A percentile compares a stretch with the other conserved stretches of the same genome.
Evolutionary conservation across 1,140 invertebrate genomes (phyloP).

Genomic region (Drosophila micromelanica): DNA sequence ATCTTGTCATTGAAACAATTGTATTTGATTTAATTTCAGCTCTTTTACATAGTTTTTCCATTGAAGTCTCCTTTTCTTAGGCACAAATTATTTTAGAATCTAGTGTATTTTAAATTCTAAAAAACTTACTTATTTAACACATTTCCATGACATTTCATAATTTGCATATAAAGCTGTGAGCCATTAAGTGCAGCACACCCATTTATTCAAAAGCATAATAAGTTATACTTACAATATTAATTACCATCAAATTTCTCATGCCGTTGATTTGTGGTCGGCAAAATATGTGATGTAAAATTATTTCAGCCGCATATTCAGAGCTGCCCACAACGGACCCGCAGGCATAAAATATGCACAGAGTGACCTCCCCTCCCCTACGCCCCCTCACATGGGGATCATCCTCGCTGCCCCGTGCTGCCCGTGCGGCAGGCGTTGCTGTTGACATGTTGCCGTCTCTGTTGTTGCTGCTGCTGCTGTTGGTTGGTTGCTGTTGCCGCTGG

Average conservation of each 20-base stretch:
- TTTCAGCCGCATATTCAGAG: conserved; percentile 66
- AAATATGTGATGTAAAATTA: conserved; percentile 75
- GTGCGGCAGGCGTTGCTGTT: conserved; percentile 75
- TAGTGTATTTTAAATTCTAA: background rate
- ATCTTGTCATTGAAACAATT: no score
- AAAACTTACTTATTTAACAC: conserved; percentile 17
- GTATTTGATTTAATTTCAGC: no score
- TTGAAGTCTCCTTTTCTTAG: no score
- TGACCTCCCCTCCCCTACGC: conserved; percentile 7
- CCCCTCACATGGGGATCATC: conserved; percentile 23
- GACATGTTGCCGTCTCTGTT: conserved; percentile 71
- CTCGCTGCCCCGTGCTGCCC: conserved; percentile 38
- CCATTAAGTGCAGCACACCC: conserved; percentile 45
- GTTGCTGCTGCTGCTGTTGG: conserved; percentile 30
- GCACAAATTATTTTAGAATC: no score
- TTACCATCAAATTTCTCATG: conserved; percentile 80
- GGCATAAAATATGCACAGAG: conserved; percentile 71
- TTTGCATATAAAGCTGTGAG: conserved; percentile 40
- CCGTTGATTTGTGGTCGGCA: conserved; percentile 74
- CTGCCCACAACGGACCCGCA: conserved; percentile 67
- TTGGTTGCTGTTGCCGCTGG: conserved; percentile 53
- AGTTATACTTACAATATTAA: conserved; percentile 76
- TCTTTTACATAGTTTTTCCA: no score
- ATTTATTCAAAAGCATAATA: conserved; percentile 45
- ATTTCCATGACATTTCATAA: conserved; percentile 32